Evolutionary conservation across 2,113 vertebrate genomes (phyloP).

Genomic region (Ibidorhyncha struthersii): DNA sequence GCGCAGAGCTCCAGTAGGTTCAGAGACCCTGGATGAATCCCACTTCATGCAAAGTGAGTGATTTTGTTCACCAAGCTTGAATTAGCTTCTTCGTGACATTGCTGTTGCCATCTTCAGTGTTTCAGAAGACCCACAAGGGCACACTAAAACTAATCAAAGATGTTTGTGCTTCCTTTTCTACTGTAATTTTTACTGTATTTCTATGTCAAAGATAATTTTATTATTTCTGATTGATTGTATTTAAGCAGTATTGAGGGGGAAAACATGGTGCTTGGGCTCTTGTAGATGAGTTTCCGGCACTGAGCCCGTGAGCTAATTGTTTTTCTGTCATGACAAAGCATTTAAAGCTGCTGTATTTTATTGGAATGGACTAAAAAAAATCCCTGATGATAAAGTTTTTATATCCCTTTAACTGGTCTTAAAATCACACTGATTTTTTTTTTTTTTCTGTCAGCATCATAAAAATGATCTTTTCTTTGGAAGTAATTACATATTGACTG

Average conservation of each 20-base stretch:
- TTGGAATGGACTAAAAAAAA: background rate
- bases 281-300: background rate
- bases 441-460: background rate
- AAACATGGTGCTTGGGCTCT: background rate
- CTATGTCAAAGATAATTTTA: background rate
- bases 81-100: fast-evolving
- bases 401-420: background rate
- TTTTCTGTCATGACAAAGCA: background rate
- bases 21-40: background rate
- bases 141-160: background rate
- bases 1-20: background rate
- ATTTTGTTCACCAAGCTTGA: background rate
- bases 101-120: background rate
- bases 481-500: background rate
- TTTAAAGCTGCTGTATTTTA: background rate
- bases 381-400: background rate
- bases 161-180: background rate
- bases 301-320: background rate
- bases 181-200: background rate
- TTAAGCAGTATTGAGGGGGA: background rate
- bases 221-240: background rate
- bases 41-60: background rate
- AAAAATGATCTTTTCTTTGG: background rate
- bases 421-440: background rate
- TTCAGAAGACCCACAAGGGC: background rate